Base-by-base conservation (phyloP, 1,140 invertebrate species). In the Psilanteris sp. region DNA sequence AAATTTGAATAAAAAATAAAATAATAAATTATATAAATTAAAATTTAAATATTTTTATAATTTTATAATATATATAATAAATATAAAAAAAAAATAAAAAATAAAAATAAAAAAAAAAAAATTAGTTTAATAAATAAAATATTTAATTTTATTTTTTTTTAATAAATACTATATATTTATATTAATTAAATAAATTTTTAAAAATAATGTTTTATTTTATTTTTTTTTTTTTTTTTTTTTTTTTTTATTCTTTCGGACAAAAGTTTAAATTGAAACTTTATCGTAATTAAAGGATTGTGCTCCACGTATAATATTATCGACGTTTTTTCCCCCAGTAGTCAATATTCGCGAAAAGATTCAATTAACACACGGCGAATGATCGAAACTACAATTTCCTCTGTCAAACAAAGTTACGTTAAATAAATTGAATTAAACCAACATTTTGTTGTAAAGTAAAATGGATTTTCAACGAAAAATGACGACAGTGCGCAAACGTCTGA, bases 391-490 rank as follows among this genome's bases (percentile, higher is more conserved):
- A 44, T 54, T 66, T 52, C 39, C 46, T 32, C 29, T 13, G 22
- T 44, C 48, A 54, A 66, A 66, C 61, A 54, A 54, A 66, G 48
- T 66, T 36, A 20, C 36, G 37, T 54, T 50, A 32, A 41, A 52
- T 43, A 52, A 64, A 64, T 52, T 52, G 34, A 64, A 61, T 61
- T 61, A 46, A 61, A 52, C 44, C 44, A 52, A 52, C 24, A 43
- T 64, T 64, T 52, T 41, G 59, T 34, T 43, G 46, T 52, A 64
- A 62, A 39, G 43, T 20, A 31, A 48, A 48, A 39, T 29, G 34
- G 24, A 48, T 34, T 57, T 55, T 57, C 14, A 29, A 16, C 22
- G 22, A 39, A 48, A 39, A 48, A 62, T 48, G 32, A 62, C 16
- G 39, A 31, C 16, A 24, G 4, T 8, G 15, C 7, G n/a, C 14